These are phyloP conservation scores for Tholera decimalis DNA, from an alignment of 2,888 invertebrate species.

Conservation along the genomic window DNA sequence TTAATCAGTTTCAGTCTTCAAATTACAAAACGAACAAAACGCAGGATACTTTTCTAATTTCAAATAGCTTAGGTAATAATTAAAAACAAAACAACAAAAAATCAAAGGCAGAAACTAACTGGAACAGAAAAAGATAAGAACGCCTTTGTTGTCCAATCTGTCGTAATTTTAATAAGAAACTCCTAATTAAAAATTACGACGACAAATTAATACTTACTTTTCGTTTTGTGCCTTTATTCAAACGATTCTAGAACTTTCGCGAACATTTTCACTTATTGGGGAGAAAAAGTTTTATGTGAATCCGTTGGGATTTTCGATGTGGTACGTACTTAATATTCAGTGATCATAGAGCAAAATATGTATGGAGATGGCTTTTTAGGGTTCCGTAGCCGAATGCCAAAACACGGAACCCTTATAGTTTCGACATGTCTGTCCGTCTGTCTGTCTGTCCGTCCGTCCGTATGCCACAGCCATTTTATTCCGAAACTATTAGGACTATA, in stretches of 20 bases:
- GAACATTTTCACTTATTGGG: constrained; percentile 43
- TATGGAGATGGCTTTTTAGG: not conserved
- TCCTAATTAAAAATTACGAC: constrained; percentile 61
- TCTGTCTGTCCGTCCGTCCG: no score
- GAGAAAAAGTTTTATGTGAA: constrained; percentile 21
- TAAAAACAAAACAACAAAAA: constrained; percentile 18
- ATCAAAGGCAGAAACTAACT: constrained; percentile 42
- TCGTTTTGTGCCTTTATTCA: constrained; percentile 38
- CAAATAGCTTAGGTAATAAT: constrained; percentile 36
- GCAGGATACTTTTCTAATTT: constrained; percentile 14
- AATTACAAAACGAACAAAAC: constrained; percentile 9
- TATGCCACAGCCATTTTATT: no score
- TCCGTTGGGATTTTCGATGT: constrained; percentile 17
- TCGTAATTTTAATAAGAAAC: constrained; percentile 54
- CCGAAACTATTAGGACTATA: no score
- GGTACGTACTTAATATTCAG: constrained; percentile 34
- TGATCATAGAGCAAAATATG: constrained; percentile 2
- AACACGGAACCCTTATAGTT: no score
- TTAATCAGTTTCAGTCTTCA: not conserved
- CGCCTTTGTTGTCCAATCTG: constrained; percentile 50
- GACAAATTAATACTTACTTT: constrained; percentile 55
- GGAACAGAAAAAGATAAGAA: constrained; percentile 21
- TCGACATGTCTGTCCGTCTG: no score
- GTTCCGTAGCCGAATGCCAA: no score
- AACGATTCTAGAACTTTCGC: constrained; percentile 38